Conservation (phyloP, 2,113 vertebrate genomes). For the Gambusia affinis region DNA sequence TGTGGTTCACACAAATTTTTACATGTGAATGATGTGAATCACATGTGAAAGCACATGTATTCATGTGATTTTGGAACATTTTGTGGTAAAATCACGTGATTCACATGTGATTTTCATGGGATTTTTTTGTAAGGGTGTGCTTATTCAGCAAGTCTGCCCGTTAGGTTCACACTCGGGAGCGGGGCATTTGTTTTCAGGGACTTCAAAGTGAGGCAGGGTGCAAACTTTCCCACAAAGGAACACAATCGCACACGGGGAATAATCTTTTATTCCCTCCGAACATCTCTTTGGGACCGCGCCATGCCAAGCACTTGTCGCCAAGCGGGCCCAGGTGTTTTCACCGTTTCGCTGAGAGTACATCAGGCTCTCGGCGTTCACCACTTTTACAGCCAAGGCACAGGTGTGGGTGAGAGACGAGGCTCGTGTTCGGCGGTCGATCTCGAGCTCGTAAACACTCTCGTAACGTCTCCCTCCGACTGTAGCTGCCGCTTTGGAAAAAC, state of each 20-base stretch:
- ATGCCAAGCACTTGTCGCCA: conserved; percentile 38
- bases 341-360: conserved; percentile 55
- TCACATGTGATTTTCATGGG: too few relatives aligned
- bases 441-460: conserved; percentile 12
- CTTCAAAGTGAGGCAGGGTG: conserved; percentile 42
- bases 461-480: background rate
- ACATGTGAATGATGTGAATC: too few relatives aligned
- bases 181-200: conserved; percentile 49
- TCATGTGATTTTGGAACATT: too few relatives aligned
- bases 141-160: conserved; percentile 28
- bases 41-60: too few relatives aligned
- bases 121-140: background rate
- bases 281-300: conserved; percentile 9
- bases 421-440: conserved; percentile 15
- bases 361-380: conserved; percentile 41
- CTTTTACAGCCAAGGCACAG: conserved; percentile 58
- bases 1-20: too few relatives aligned
- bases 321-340: conserved; percentile 68
- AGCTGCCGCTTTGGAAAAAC: background rate
- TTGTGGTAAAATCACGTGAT: too few relatives aligned
- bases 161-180: conserved; percentile 48
- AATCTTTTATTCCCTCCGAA: conserved; percentile 31
- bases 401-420: conserved; percentile 55
- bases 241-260: conserved; percentile 31
- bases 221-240: conserved; percentile 44